Evolutionary conservation across 64 coral and sea anemone species (phyloP).

Genomic region (Montipora efflorescens): DNA sequence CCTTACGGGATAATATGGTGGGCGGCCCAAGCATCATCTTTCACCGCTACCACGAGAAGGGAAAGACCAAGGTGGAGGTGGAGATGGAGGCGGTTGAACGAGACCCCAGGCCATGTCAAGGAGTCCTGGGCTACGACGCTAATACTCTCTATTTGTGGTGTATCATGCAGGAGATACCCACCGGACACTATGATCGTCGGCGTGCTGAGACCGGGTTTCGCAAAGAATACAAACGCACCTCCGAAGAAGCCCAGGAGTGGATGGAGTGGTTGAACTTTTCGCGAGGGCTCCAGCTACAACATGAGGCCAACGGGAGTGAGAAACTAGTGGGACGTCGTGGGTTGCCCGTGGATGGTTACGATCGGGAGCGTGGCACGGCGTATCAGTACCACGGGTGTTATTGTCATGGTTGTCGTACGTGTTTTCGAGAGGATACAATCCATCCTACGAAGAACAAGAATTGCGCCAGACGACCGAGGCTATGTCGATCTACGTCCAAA

Average conservation of each 20-base stretch:
- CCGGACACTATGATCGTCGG: neutral
- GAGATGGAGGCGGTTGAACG: neutral
- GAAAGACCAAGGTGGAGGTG: constrained; percentile 2
- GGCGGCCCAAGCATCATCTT: constrained; percentile 41
- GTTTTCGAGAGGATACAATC: neutral
- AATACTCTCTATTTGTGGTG: constrained; percentile 43
- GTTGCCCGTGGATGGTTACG: constrained; percentile 27
- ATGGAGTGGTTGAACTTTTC: neutral
- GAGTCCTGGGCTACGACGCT: constrained; percentile 40
- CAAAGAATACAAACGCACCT: neutral
- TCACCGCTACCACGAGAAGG: constrained; percentile 2
- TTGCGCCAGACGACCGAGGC: neutral
- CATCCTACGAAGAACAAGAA: neutral
- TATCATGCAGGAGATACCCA: constrained; percentile 47
- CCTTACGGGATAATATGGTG: constrained; percentile 26
- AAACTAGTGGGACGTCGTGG: constrained; percentile 2
- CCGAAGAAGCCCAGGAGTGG: too few relatives aligned
- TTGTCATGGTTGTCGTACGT: neutral
- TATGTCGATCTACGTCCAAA: neutral
- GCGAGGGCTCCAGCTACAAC: neutral
- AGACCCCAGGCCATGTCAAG: constrained; percentile 47
- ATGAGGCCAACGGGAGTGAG: neutral
- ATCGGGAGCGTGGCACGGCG: neutral
- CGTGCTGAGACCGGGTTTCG: neutral
- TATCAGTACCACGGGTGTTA: constrained; percentile 36